phyloP scores from a whole-genome alignment of 2,888 invertebrate genomes.

The Acholoe squamosa region DNA sequence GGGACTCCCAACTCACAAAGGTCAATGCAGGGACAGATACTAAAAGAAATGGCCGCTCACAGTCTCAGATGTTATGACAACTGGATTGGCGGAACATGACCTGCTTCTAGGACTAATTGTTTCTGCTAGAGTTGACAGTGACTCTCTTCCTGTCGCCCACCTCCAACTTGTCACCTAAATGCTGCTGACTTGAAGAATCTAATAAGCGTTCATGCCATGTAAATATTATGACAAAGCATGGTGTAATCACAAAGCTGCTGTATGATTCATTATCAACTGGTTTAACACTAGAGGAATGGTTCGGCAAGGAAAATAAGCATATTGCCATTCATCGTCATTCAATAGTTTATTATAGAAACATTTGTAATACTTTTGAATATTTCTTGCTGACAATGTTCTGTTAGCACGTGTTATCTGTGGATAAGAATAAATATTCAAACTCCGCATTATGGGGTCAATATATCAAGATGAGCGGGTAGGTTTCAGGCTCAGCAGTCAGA shows the following conservation, averaged over 20 bases:
- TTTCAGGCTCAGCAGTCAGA: too few relatives aligned
- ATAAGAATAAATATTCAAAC: too few relatives aligned
- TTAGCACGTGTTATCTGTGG: too few relatives aligned
- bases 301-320: too few relatives aligned
- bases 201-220: background rate
- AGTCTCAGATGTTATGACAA: background rate
- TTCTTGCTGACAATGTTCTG: too few relatives aligned
- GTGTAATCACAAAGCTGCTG: background rate
- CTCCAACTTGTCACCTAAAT: background rate
- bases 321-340: too few relatives aligned
- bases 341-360: too few relatives aligned
- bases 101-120: background rate
- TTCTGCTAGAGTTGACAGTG: background rate
- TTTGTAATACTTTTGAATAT: too few relatives aligned
- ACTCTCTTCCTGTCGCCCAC: background rate
- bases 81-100: background rate
- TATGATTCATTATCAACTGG: too few relatives aligned
- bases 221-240: conserved; percentile 10
- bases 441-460: too few relatives aligned
- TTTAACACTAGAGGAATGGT: too few relatives aligned
- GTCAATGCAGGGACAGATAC: background rate
- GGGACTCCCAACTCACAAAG: background rate
- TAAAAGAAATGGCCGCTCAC: background rate
- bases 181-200: conserved; percentile 4
- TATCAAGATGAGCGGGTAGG: too few relatives aligned